A percentile compares a stretch with the other conserved stretches of the same genome.
Conservation (phyloP, 2,113 vertebrate species). For the Xiphias gladius region DNA sequence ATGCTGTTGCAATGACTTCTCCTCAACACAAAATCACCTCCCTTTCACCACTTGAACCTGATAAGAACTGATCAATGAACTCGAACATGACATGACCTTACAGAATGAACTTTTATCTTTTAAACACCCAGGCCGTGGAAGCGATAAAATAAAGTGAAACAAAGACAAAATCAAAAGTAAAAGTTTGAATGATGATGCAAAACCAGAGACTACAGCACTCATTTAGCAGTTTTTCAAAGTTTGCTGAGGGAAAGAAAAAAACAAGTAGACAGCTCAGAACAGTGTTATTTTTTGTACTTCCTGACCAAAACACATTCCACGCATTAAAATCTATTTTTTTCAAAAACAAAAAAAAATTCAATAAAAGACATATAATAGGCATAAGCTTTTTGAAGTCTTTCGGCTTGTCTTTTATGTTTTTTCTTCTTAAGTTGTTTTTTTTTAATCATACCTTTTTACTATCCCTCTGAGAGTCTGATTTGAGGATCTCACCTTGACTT, state of each 20-base stretch:
- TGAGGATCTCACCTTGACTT: slow-evolving; percentile 86
- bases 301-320: slow-evolving; percentile 93
- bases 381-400: slow-evolving; percentile 85
- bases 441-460: slow-evolving; percentile 64
- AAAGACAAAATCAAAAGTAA: slow-evolving; percentile 70
- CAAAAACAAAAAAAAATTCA: slow-evolving; percentile 84
- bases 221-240: slow-evolving; percentile 86
- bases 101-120: slow-evolving; percentile 53
- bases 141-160: slow-evolving; percentile 58
- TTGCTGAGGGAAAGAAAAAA: slow-evolving; percentile 72
- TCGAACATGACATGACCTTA: slow-evolving; percentile 43
- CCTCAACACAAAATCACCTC: slow-evolving; percentile 49
- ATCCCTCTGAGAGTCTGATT: slow-evolving; percentile 84
- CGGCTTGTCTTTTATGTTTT: slow-evolving; percentile 64
- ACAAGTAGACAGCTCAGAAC: slow-evolving; percentile 90
- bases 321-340: slow-evolving; percentile 93
- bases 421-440: slow-evolving; percentile 51
- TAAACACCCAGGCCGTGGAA: slow-evolving; percentile 52
- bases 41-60: slow-evolving; percentile 54
- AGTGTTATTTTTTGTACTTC: slow-evolving; percentile 90
- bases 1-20: slow-evolving; percentile 71
- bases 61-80: slow-evolving; percentile 53
- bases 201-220: slow-evolving; percentile 90
- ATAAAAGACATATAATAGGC: slow-evolving; percentile 92
- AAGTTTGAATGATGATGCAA: slow-evolving; percentile 83